These are phyloP conservation scores for Oryzias sinensis DNA, from an alignment of 2,797 vertebrate species.

Conservation along the genomic window DNA sequence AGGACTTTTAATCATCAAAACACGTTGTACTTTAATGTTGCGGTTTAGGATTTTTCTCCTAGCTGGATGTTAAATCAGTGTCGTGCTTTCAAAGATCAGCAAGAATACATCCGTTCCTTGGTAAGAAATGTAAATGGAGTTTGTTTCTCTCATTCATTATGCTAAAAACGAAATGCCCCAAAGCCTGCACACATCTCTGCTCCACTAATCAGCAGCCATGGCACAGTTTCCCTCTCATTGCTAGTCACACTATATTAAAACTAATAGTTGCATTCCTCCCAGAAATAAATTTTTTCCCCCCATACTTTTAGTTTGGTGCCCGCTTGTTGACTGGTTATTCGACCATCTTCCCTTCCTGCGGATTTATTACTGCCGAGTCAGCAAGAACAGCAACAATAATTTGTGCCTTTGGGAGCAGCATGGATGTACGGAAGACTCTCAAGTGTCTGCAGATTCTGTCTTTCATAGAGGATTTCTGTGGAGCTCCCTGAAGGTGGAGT, in stretches of 20 bases:
- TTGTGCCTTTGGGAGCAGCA: constrained; percentile 24
- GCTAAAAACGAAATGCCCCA: constrained; percentile 29
- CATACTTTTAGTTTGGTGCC: constrained; percentile 10
- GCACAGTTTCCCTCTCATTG: constrained; percentile 23
- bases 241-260: constrained; percentile 6
- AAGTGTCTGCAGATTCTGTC: constrained; percentile 18
- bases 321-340: constrained; percentile 24
- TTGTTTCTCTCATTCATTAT: constrained; percentile 34
- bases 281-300: constrained; percentile 4
- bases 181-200: constrained; percentile 16
- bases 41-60: not conserved
- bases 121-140: constrained; percentile 31
- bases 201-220: constrained; percentile 32
- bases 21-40: not conserved
- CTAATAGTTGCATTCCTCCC: constrained; percentile 15
- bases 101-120: constrained; percentile 9
- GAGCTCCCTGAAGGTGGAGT: constrained; percentile 38
- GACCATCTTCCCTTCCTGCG: constrained; percentile 17
- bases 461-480: constrained; percentile 32
- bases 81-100: constrained; percentile 18
- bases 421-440: constrained; percentile 16
- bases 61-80: constrained; percentile 13
- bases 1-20: not conserved
- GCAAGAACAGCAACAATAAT: constrained; percentile 36
- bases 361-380: constrained; percentile 44